These are phyloP conservation scores for Peromyscus californicus DNA, from an alignment of 2,113 vertebrate genomes.

Conservation along the genomic window DNA sequence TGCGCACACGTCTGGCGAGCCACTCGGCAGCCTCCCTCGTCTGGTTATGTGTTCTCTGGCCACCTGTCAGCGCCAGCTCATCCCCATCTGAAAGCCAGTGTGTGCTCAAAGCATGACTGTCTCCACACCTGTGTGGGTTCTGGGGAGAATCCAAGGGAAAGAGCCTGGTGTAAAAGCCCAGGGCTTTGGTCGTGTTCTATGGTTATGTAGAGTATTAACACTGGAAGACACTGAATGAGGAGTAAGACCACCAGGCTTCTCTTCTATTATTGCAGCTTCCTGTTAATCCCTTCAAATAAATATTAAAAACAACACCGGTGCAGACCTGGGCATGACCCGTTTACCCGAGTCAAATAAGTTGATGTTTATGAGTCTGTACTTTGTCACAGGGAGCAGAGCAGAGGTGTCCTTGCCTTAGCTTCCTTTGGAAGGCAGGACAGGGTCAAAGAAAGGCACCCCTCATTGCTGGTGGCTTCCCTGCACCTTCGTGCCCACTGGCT, in stretches of 20 bases:
- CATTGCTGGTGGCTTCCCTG: neutral
- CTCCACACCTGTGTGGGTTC: neutral
- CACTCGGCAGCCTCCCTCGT: neutral
- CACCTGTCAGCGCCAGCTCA: neutral
- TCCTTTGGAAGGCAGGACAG: neutral
- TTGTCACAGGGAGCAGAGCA: neutral
- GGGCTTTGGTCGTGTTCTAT: neutral
- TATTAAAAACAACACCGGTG: neutral
- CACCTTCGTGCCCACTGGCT: neutral
- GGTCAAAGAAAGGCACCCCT: neutral
- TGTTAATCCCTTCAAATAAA: slow-evolving; percentile 12
- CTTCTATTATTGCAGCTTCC: neutral
- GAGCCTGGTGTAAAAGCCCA: neutral
- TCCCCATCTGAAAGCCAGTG: neutral
- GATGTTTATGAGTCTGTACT: neutral
- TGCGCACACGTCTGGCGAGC: neutral
- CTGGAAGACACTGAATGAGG: neutral
- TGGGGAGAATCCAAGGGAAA: neutral
- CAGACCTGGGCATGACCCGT: neutral
- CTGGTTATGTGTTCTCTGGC: neutral
- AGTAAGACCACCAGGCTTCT: neutral
- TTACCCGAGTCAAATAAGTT: neutral
- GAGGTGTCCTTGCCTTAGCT: neutral
- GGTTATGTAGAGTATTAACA: neutral
- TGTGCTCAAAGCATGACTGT: neutral